phyloP scores from a whole-genome alignment of 1,140 invertebrate species.

The Physella acuta region DNA sequence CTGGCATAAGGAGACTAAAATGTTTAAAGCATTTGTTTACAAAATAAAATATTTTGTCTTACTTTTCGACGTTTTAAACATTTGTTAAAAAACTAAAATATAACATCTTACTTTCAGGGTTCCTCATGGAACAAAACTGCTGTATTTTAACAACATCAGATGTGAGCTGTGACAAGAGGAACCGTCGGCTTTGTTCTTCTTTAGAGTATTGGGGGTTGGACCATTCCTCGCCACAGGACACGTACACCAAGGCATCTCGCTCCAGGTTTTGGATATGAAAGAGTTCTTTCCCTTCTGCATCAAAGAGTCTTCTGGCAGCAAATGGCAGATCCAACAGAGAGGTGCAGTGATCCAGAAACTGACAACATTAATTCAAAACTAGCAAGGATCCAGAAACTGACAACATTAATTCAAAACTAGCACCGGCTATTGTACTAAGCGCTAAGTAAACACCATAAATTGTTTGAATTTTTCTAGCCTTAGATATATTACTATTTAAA shows the following conservation, averaged over 20 bases:
- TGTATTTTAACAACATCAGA: constrained; percentile 56
- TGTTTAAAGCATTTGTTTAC: too few species aligned
- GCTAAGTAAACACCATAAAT: too few species aligned
- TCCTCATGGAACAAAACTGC: constrained; percentile 50
- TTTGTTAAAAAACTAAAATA: not conserved
- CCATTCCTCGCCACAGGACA: constrained; percentile 59
- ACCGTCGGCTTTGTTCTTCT: constrained; percentile 53
- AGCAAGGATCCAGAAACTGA: constrained; percentile 58
- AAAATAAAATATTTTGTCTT: too few species aligned
- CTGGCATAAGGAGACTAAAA: too few species aligned
- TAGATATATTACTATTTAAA: too few species aligned
- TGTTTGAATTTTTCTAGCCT: too few species aligned
- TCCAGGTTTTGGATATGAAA: constrained; percentile 49
- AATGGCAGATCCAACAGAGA: constrained; percentile 52
- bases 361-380: constrained; percentile 21
- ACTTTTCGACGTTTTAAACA: not conserved
- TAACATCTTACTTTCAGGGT: constrained; percentile 47
- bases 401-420: constrained; percentile 19
- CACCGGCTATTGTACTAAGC: too few species aligned
- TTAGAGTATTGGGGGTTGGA: constrained; percentile 51
- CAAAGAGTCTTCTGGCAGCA: constrained; percentile 58
- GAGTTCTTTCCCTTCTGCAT: constrained; percentile 54
- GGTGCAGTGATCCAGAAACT: constrained; percentile 59
- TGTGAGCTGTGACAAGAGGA: constrained; percentile 51
- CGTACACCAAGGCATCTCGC: constrained; percentile 54